phyloP scores from a whole-genome alignment of 2,797 vertebrate genomes.

The Lates japonicus region DNA sequence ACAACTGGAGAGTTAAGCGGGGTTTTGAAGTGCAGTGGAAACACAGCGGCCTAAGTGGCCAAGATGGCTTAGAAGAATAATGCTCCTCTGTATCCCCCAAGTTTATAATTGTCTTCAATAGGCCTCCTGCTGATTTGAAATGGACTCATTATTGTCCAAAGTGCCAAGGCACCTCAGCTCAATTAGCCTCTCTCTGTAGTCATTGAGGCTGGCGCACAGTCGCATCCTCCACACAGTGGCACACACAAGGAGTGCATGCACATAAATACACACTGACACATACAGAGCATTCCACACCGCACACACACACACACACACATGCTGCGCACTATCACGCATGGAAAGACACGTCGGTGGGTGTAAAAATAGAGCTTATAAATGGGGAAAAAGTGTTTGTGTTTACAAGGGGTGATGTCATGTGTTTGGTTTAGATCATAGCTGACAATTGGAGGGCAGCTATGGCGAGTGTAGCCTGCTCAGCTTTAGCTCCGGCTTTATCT shows the following conservation, averaged over 20 bases:
- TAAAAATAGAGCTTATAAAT: conserved; percentile 81
- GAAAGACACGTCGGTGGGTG: conserved; percentile 67
- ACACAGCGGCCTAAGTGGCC: conserved; percentile 58
- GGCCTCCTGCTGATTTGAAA: conserved; percentile 75
- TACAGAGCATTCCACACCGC: background rate
- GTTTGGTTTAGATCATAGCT: conserved; percentile 76
- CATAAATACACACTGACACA: conserved; percentile 18
- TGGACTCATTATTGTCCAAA: conserved; percentile 77
- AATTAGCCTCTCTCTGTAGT: conserved; percentile 64
- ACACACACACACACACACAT: no score
- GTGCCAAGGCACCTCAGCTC: conserved; percentile 68
- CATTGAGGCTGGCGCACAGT: conserved; percentile 52
- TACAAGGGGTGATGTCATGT: conserved; percentile 81
- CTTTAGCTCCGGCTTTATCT: conserved; percentile 47
- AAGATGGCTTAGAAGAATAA: conserved; percentile 60
- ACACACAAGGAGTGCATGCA: conserved; percentile 7
- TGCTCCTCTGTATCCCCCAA: conserved; percentile 68
- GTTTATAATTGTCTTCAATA: conserved; percentile 78
- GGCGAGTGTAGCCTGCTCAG: conserved; percentile 53
- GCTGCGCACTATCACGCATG: background rate
- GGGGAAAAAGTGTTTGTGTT: conserved; percentile 72
- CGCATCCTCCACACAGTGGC: conserved; percentile 39
- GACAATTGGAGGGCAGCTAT: conserved; percentile 69
- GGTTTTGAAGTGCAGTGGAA: conserved; percentile 47
- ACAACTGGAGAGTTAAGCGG: conserved; percentile 33